phyloP scores from a whole-genome alignment of 1,140 invertebrate genomes.

The Drosophila sechellia region DNA sequence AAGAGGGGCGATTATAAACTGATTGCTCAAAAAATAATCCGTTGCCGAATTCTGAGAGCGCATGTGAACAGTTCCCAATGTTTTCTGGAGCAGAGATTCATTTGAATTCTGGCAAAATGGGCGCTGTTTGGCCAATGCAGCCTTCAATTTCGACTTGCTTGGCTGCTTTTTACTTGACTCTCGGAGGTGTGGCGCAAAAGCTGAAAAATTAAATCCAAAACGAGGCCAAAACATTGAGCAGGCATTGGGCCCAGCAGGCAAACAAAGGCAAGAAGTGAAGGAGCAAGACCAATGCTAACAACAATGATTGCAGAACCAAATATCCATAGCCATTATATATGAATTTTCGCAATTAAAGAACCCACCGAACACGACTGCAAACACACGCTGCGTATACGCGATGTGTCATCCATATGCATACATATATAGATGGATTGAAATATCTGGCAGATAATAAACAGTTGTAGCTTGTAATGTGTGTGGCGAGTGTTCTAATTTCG shows the following conservation, averaged over 20 bases:
- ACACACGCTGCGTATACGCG: constrained; percentile 34
- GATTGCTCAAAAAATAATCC: constrained; percentile 27
- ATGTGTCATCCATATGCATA: constrained; percentile 36
- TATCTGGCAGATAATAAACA: constrained; percentile 41
- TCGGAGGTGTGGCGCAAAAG: constrained; percentile 37
- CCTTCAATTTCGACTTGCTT: constrained; percentile 59
- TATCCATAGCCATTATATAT: constrained; percentile 4
- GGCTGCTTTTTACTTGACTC: constrained; percentile 39
- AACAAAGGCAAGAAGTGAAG: constrained; percentile 29
- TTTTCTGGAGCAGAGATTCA: constrained; percentile 41
- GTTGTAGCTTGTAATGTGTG: constrained; percentile 23
- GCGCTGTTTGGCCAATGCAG: constrained; percentile 30
- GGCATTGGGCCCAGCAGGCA: constrained; percentile 14
- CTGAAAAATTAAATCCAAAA: constrained; percentile 45
- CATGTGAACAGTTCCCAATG: constrained; percentile 20
- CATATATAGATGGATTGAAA: constrained; percentile 12
- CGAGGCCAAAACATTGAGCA: constrained; percentile 47
- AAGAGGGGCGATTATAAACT: constrained; percentile 32
- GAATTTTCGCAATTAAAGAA: constrained; percentile 10
- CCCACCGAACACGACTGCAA: background rate
- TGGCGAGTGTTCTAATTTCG: constrained; percentile 51
- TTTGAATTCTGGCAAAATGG: constrained; percentile 9
- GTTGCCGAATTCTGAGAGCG: background rate
- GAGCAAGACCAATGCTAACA: constrained; percentile 9
- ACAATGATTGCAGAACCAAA: constrained; percentile 13